phyloP scores from a whole-genome alignment of 2,797 vertebrate genomes.

The Halcyon leucocephala region DNA sequence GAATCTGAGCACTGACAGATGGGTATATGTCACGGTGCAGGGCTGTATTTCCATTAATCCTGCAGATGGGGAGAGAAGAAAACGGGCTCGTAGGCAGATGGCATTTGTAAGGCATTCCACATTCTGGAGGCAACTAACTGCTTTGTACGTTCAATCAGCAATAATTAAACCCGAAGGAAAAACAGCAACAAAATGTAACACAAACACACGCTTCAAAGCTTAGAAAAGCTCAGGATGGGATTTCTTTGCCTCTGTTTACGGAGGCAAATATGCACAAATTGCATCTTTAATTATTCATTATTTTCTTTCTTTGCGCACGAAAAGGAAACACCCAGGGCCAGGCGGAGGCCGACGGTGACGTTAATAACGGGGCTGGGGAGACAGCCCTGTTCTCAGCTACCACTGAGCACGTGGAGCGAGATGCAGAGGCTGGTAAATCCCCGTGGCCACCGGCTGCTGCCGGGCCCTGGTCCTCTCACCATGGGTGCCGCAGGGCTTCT shows the following conservation, averaged over 20 bases:
- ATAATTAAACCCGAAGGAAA: slow-evolving; percentile 73
- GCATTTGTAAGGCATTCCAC: slow-evolving; percentile 58
- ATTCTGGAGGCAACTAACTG: slow-evolving; percentile 36
- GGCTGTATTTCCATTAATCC: slow-evolving; percentile 90
- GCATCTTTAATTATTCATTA: slow-evolving; percentile 19
- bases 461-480: slow-evolving; percentile 76
- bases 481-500: slow-evolving; percentile 89
- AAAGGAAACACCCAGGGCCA: background rate
- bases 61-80: slow-evolving; percentile 72
- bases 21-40: slow-evolving; percentile 88
- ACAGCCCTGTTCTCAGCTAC: background rate
- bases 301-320: background rate
- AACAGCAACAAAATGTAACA: slow-evolving; percentile 58
- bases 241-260: slow-evolving; percentile 20
- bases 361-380: background rate
- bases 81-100: slow-evolving; percentile 51
- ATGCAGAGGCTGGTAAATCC: background rate
- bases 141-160: slow-evolving; percentile 69
- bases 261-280: slow-evolving; percentile 38
- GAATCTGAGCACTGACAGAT: slow-evolving; percentile 92
- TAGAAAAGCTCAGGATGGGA: slow-evolving; percentile 19
- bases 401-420: rapidly evolving
- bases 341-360: background rate
- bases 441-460: rapidly evolving
- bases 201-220: slow-evolving; percentile 60